Percentiles rank a stretch among this genome's conserved stretches.
phyloP scores from a whole-genome alignment of 2,888 invertebrate species.

The Apoda limacodes region DNA sequence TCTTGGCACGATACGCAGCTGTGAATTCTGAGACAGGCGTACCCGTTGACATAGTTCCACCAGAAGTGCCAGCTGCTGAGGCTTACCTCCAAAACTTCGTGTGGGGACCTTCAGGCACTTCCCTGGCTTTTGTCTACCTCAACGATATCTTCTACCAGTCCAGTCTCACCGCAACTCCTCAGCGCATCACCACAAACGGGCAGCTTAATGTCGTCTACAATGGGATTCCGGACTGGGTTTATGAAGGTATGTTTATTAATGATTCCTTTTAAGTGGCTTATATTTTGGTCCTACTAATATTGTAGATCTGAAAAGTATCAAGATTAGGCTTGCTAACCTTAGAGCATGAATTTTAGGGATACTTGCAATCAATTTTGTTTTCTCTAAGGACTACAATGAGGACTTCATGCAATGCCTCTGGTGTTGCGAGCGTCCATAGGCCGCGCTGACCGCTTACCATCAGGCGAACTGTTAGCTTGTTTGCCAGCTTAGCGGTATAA shows the following conservation, averaged over 20 bases:
- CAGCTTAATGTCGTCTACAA: slow-evolving; percentile 76
- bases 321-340: too few species aligned
- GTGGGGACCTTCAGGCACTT: slow-evolving; percentile 82
- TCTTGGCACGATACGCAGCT: slow-evolving; percentile 78
- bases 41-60: slow-evolving; percentile 34
- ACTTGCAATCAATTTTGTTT: too few species aligned
- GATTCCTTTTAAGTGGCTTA: too few species aligned
- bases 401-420: too few species aligned
- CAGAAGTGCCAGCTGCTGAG: slow-evolving; percentile 33
- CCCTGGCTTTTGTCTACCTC: slow-evolving; percentile 76
- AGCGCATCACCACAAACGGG: slow-evolving; percentile 74
- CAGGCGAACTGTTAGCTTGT: too few species aligned
- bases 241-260: slow-evolving; percentile 77
- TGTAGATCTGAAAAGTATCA: too few species aligned
- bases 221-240: slow-evolving; percentile 95
- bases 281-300: too few species aligned
- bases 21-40: slow-evolving; percentile 71
- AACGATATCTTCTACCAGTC: slow-evolving; percentile 83
- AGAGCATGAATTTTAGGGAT: too few species aligned
- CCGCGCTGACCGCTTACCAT: too few species aligned
- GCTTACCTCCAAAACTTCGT: slow-evolving; percentile 76
- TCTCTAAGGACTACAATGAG: too few species aligned
- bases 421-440: too few species aligned
- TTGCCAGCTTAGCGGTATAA: too few species aligned
- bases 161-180: slow-evolving; percentile 47